Conservation (phyloP, 2,888 invertebrate species). For the Metacarcinus magister region DNA sequence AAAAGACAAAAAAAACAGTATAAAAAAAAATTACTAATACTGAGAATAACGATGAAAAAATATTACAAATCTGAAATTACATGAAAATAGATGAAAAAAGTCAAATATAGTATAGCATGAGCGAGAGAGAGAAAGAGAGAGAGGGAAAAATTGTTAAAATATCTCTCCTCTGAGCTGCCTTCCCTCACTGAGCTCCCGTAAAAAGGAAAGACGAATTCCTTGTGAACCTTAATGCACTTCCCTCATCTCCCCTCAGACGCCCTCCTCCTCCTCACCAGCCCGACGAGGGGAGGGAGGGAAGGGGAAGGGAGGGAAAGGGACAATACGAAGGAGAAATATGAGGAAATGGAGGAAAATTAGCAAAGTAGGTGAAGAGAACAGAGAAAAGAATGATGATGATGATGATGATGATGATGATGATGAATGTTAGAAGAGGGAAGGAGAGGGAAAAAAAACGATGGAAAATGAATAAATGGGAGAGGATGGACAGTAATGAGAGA, state of each 20-base stretch:
- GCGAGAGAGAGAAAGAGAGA: slow-evolving; percentile 3
- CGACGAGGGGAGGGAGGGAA: neutral
- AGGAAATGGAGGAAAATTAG: too few species aligned
- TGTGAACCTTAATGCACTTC: slow-evolving; percentile 13
- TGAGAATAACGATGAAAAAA: too few species aligned
- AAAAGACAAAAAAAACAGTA: too few species aligned
- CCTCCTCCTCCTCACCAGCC: too few species aligned
- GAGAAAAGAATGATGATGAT: too few species aligned
- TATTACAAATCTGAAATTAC: too few species aligned
- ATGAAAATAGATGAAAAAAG: too few species aligned
- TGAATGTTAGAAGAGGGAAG: neutral
- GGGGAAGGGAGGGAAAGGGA: neutral
- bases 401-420: too few species aligned
- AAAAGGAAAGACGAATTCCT: slow-evolving; percentile 12
- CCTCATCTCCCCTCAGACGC: neutral
- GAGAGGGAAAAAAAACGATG: neutral
- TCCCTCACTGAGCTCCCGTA: neutral
- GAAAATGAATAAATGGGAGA: too few species aligned
- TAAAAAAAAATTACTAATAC: too few species aligned
- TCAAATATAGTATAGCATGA: too few species aligned
- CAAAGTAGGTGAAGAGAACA: too few species aligned
- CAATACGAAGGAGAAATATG: neutral
- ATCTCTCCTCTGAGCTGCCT: neutral
- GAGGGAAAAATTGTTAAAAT: neutral
- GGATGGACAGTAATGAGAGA: neutral